These are phyloP conservation scores for Drosophila oshimai DNA, from an alignment of 1,140 invertebrate genomes.

Conservation along the genomic window DNA sequence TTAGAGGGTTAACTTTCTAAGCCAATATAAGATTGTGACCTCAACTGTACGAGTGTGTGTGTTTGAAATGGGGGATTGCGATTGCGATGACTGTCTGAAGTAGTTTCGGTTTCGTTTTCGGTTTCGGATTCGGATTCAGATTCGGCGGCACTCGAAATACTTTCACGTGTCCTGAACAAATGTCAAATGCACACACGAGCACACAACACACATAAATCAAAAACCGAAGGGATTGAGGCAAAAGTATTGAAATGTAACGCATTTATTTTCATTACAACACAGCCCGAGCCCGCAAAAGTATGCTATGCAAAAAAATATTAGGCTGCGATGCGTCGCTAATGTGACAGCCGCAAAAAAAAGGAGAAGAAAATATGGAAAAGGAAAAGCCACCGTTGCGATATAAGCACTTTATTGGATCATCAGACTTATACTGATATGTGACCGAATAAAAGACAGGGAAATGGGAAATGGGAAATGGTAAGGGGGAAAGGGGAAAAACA, in stretches of 20 bases:
- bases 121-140: conserved; percentile 35
- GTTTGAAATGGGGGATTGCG: background rate
- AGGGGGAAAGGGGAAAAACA: background rate
- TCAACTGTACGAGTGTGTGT: background rate
- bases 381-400: conserved; percentile 67
- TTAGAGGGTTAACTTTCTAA: too few species aligned
- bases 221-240: conserved; percentile 1
- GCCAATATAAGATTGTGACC: too few species aligned
- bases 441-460: conserved; percentile 37
- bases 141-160: conserved; percentile 60
- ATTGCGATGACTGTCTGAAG: conserved; percentile 47
- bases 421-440: conserved; percentile 80
- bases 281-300: conserved; percentile 55
- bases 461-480: too few species aligned
- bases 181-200: conserved; percentile 55
- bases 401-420: conserved; percentile 81
- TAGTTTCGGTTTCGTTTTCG: conserved; percentile 54
- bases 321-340: conserved; percentile 27
- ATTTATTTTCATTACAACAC: conserved; percentile 75
- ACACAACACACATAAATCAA: conserved; percentile 66
- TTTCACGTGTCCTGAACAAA: conserved; percentile 76
- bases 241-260: conserved; percentile 81
- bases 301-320: conserved; percentile 64
- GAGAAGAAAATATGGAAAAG: background rate
- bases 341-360: conserved; percentile 16